Conservation (phyloP, 2,113 vertebrate genomes). For the Tachuris rubrigastra region DNA sequence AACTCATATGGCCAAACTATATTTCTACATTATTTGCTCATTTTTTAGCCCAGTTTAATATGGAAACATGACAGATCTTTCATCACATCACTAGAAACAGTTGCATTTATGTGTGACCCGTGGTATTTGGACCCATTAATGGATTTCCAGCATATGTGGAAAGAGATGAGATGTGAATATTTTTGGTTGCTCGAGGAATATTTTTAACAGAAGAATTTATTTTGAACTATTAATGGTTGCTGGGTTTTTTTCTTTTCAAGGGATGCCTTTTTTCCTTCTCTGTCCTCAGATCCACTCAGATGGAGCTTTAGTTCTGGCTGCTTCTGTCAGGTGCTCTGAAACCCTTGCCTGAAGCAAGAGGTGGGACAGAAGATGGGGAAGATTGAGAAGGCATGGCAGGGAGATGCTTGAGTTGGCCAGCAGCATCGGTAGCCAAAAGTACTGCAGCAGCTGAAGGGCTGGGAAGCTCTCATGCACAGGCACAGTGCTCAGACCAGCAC, state of each 20-base stretch:
- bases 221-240: neutral
- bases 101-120: neutral
- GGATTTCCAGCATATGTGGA: neutral
- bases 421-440: neutral
- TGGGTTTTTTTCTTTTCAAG: neutral
- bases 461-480: neutral
- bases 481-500: neutral
- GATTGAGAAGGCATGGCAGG: neutral
- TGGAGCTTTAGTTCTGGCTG: neutral
- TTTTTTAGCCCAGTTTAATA: neutral
- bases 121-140: neutral
- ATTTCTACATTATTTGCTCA: neutral
- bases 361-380: neutral
- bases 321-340: neutral
- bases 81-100: neutral
- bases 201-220: neutral
- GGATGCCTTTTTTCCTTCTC: neutral
- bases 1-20: neutral
- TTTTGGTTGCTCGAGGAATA: neutral
- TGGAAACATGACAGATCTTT: neutral
- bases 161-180: neutral
- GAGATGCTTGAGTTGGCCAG: neutral
- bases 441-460: neutral
- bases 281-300: neutral
- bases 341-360: neutral